Conservation (phyloP, 92 coral and sea anemone genomes). For the Zoanthus solanderi region DNA sequence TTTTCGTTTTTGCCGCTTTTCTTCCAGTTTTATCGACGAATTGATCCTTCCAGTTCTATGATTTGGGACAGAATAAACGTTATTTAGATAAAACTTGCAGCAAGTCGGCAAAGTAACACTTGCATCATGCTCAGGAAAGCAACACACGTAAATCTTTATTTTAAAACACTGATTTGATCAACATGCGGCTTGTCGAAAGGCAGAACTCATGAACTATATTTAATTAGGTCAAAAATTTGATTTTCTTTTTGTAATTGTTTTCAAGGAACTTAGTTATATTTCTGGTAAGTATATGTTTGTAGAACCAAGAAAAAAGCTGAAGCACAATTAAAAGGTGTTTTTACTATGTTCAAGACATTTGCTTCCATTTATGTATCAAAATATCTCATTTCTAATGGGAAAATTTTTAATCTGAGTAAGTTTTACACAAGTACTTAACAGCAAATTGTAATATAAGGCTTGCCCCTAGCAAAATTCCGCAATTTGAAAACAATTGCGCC, state of each 20-base stretch:
- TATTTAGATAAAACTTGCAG: background rate
- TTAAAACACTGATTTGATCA: background rate
- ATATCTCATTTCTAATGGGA: background rate
- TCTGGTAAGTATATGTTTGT: too few relatives aligned
- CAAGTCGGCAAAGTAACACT: conserved; percentile 3
- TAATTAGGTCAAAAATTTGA: too few relatives aligned
- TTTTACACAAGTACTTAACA: too few relatives aligned
- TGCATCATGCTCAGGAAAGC: background rate
- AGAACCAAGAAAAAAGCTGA: too few relatives aligned
- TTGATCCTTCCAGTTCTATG: conserved; percentile 25
- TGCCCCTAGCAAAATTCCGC: too few relatives aligned
- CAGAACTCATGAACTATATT: background rate
- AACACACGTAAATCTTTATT: background rate
- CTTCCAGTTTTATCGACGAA: conserved; percentile 16
- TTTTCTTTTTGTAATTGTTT: background rate
- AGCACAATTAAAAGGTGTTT: background rate
- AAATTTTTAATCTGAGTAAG: conserved; percentile 6
- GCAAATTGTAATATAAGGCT: too few relatives aligned
- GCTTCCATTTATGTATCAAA: too few relatives aligned
- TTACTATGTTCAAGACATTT: background rate
- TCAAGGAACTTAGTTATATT: too few relatives aligned
- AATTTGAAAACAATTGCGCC: too few relatives aligned
- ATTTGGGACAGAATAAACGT: conserved; percentile 1
- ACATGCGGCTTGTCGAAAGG: too few relatives aligned
- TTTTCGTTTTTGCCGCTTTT: conserved; percentile 11